A percentile compares a stretch with the other conserved stretches of the same genome.
phyloP scores from a whole-genome alignment of 1,140 invertebrate species.

The Arctopsyche grandis region DNA sequence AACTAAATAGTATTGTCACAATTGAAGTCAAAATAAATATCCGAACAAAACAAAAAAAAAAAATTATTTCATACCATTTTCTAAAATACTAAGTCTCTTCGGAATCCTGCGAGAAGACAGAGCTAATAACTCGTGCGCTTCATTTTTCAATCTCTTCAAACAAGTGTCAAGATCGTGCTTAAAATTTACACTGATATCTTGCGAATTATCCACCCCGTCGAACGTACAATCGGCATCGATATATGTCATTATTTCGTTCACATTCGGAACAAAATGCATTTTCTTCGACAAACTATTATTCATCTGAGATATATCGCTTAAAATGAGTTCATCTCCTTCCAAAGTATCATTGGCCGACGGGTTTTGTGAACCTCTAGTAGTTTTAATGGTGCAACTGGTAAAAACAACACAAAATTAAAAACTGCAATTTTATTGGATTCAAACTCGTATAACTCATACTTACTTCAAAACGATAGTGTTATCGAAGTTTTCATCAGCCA shows the following conservation, averaged over 20 bases:
- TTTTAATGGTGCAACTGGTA: constrained; percentile 29
- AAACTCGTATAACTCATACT: constrained; percentile 6
- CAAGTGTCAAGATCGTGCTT: constrained; percentile 72
- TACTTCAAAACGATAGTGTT: constrained; percentile 52
- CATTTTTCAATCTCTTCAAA: constrained; percentile 70
- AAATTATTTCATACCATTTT: constrained; percentile 32
- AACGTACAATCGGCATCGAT: constrained; percentile 67
- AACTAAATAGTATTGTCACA: neutral
- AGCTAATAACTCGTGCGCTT: constrained; percentile 75
- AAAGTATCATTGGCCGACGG: constrained; percentile 12
- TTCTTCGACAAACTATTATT: constrained; percentile 58
- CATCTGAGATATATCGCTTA: constrained; percentile 58
- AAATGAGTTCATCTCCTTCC: constrained; percentile 53
- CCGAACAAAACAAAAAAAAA: neutral
- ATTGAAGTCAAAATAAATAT: neutral
- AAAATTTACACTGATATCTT: constrained; percentile 69
- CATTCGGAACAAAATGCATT: constrained; percentile 77
- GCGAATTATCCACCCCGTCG: constrained; percentile 54
- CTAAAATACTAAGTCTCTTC: constrained; percentile 51
- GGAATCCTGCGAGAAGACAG: constrained; percentile 61
- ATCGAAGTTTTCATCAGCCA: constrained; percentile 50
- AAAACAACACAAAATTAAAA: neutral
- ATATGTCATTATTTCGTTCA: constrained; percentile 70
- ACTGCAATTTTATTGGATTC: neutral
- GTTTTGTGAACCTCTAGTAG: neutral